Conservation (phyloP, 2,888 invertebrate genomes). For the Pseudococcus jackbeardsleyi region DNA sequence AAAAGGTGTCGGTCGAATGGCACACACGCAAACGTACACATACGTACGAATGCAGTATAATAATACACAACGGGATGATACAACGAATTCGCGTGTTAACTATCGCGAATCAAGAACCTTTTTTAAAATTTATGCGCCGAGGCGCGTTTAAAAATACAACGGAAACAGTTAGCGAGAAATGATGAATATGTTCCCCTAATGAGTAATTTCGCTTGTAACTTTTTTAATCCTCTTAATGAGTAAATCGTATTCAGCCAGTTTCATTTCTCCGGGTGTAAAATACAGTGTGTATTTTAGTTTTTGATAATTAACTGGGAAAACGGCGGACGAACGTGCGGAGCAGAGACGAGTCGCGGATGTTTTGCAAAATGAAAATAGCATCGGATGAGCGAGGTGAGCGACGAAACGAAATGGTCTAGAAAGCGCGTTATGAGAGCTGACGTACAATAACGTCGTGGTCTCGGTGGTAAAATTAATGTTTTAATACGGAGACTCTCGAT, state of each 20-base stretch:
- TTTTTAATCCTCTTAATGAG: constrained; percentile 55
- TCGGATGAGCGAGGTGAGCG: background rate
- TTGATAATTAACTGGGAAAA: constrained; percentile 13
- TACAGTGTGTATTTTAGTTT: background rate
- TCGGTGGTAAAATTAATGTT: constrained; percentile 2
- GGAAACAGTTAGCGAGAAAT: constrained; percentile 46
- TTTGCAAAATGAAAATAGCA: constrained; percentile 10
- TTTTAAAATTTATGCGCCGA: constrained; percentile 52
- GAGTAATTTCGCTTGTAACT: constrained; percentile 45
- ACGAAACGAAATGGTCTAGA: background rate
- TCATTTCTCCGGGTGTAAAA: background rate
- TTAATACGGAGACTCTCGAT: background rate
- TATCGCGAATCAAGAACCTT: constrained; percentile 41
- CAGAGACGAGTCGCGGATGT: background rate
- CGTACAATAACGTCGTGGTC: background rate
- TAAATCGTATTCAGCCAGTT: constrained; percentile 51
- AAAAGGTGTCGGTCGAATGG: background rate
- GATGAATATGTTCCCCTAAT: constrained; percentile 54
- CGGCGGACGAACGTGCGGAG: background rate
- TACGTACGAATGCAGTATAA: background rate
- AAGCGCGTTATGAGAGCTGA: background rate
- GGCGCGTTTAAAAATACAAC: constrained; percentile 25
- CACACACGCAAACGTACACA: background rate
- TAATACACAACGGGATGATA: background rate
- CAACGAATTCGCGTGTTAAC: constrained; percentile 13